These are phyloP conservation scores for Leptonema lineaticorne DNA, from an alignment of 1,140 invertebrate species.

Conservation along the genomic window DNA sequence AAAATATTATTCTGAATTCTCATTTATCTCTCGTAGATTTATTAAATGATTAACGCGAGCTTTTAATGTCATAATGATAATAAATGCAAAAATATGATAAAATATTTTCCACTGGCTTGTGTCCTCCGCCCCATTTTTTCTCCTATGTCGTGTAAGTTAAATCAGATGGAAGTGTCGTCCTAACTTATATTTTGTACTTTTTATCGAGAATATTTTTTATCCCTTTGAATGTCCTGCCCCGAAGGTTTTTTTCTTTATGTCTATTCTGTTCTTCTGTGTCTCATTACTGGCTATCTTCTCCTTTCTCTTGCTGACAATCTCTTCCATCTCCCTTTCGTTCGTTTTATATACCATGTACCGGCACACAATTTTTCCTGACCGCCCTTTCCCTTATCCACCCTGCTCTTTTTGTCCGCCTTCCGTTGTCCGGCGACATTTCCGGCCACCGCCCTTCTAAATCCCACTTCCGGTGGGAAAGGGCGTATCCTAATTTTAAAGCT, in stretches of 20 bases:
- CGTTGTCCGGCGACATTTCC: slow-evolving; percentile 28
- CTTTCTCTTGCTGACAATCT: slow-evolving; percentile 9
- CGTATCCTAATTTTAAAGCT: slow-evolving; percentile 26
- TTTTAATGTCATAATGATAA: too few relatives aligned
- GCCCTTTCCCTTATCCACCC: slow-evolving; percentile 11
- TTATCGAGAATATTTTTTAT: slow-evolving; percentile 13
- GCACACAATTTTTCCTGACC: slow-evolving; percentile 17
- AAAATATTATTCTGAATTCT: too few relatives aligned
- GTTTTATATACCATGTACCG: not conserved
- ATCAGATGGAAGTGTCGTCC: not conserved
- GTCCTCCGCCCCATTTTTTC: too few relatives aligned
- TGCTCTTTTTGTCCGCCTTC: not conserved
- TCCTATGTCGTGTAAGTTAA: not conserved
- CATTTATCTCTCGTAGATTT: too few relatives aligned
- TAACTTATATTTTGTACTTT: not conserved
- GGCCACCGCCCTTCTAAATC: slow-evolving; percentile 21
- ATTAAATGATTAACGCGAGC: too few relatives aligned
- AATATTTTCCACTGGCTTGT: too few relatives aligned
- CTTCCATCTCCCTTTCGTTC: slow-evolving; percentile 2
- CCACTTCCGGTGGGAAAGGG: slow-evolving; percentile 27
- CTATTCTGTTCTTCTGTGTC: slow-evolving; percentile 10
- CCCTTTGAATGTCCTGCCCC: not conserved
- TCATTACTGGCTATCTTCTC: slow-evolving; percentile 19
- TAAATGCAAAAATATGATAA: too few relatives aligned
- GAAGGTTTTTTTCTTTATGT: not conserved